phyloP scores from a whole-genome alignment of 2,888 invertebrate genomes.

The Drosophila dives region DNA sequence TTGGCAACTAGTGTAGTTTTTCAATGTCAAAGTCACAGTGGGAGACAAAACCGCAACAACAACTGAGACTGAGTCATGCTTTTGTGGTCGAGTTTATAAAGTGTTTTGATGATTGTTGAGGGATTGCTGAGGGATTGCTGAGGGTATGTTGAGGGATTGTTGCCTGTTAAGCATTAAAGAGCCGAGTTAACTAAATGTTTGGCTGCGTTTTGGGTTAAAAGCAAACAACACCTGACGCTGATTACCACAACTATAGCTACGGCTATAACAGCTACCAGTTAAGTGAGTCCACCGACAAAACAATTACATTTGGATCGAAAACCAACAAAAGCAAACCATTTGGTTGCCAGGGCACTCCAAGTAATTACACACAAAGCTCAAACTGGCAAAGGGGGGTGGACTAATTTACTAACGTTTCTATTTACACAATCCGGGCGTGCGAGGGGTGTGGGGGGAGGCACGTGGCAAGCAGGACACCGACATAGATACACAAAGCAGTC shows the following conservation, averaged over 20 bases:
- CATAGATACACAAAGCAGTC: conserved; percentile 30
- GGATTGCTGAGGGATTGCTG: conserved; percentile 7
- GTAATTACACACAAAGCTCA: conserved; percentile 61
- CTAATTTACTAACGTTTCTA: conserved; percentile 65
- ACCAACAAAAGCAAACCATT: conserved; percentile 20
- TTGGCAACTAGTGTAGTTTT: conserved; percentile 56
- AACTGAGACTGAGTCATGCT: conserved; percentile 62
- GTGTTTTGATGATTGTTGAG: conserved; percentile 38
- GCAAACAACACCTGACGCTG: conserved; percentile 67
- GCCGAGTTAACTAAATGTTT: conserved; percentile 4
- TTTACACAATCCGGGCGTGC: conserved; percentile 44
- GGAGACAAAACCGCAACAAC: conserved; percentile 1
- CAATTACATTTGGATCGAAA: conserved; percentile 66
- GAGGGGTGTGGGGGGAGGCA: conserved; percentile 11
- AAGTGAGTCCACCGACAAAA: conserved; percentile 51
- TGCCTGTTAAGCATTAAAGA: conserved; percentile 6
- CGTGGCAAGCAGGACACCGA: conserved; percentile 52
- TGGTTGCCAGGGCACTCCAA: conserved; percentile 68
- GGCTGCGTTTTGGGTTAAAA: not conserved
- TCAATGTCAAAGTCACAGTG: conserved; percentile 73
- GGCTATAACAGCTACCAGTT: conserved; percentile 4
- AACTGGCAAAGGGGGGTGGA: conserved; percentile 1
- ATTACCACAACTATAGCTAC: conserved; percentile 44
- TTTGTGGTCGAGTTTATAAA: conserved; percentile 38
- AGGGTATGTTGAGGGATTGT: not conserved